These are phyloP conservation scores for Takifugu rubripes DNA, from an alignment of 2,797 vertebrate genomes.

Conservation along the genomic window DNA sequence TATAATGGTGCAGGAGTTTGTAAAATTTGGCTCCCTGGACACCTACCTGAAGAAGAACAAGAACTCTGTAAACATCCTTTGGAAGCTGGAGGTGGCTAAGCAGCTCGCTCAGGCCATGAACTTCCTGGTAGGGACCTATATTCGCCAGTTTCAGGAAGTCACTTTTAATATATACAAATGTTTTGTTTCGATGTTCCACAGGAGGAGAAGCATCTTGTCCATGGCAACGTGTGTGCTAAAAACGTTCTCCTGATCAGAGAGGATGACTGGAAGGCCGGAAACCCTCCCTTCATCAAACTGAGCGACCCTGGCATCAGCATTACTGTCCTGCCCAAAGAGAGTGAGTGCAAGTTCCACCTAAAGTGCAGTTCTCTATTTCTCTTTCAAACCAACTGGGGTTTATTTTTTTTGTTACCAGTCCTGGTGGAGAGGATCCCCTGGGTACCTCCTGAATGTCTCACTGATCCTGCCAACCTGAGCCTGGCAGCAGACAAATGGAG, in stretches of 20 bases:
- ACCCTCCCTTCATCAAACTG: conserved; percentile 93
- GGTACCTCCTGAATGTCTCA: conserved; percentile 92
- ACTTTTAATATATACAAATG: neutral
- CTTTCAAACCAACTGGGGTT: too few relatives aligned
- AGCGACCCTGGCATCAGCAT: conserved; percentile 94
- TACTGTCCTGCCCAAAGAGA: conserved; percentile 89
- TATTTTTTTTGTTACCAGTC: conserved; percentile 70
- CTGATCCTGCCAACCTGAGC: conserved; percentile 82
- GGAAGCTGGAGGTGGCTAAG: conserved; percentile 97
- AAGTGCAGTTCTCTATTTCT: too few relatives aligned
- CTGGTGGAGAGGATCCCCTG: conserved; percentile 94
- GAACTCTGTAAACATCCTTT: conserved; percentile 87
- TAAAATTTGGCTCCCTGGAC: conserved; percentile 94
- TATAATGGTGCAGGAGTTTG: conserved; percentile 96
- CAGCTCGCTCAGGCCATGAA: conserved; percentile 97
- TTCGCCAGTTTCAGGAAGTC: neutral
- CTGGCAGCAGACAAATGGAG: conserved; percentile 93
- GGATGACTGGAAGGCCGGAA: conserved; percentile 87
- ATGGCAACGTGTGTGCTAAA: conserved; percentile 94
- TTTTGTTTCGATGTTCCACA: conserved; percentile 42
- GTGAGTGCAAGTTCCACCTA: conserved; percentile 72
- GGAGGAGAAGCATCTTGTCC: conserved; percentile 92
- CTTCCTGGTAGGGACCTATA: conserved; percentile 83
- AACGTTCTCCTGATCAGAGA: conserved; percentile 93
- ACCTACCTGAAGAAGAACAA: conserved; percentile 94